Percentiles rank a stretch among this genome's conserved stretches.
These are phyloP conservation scores for Listronotus bonariensis DNA, from an alignment of 1,140 invertebrate genomes.

Conservation along the genomic window DNA sequence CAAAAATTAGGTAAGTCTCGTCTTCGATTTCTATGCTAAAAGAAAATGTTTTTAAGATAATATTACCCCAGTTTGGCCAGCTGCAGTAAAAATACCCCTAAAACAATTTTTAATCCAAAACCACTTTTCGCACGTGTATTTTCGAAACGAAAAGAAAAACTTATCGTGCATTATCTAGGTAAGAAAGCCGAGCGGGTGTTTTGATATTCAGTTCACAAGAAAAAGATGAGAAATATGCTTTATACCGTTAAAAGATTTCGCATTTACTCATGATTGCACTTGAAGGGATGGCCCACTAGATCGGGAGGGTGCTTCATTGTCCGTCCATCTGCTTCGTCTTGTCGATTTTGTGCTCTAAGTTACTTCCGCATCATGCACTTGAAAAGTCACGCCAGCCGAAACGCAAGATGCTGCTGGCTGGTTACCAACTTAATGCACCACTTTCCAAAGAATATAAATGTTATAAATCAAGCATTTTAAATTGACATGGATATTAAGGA, in stretches of 20 bases:
- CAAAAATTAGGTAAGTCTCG: too few species aligned
- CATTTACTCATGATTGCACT: slow-evolving; percentile 47
- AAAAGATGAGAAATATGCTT: slow-evolving; percentile 31
- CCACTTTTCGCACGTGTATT: slow-evolving; percentile 36
- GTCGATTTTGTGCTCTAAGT: slow-evolving; percentile 40
- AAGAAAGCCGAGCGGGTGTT: slow-evolving; percentile 13
- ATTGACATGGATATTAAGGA: too few species aligned
- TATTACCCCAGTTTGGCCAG: too few species aligned
- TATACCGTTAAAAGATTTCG: slow-evolving; percentile 42
- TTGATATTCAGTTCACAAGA: slow-evolving; percentile 30
- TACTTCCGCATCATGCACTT: slow-evolving; percentile 46
- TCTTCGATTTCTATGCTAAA: too few species aligned
- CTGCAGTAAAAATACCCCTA: too few species aligned
- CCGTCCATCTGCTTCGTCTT: slow-evolving; percentile 48
- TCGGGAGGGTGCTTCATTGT: slow-evolving; percentile 42
- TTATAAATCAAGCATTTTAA: too few species aligned
- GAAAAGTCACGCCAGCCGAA: slow-evolving; percentile 45
- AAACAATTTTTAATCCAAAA: slow-evolving; percentile 11
- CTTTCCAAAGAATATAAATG: too few species aligned
- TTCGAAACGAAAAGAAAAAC: slow-evolving; percentile 4
- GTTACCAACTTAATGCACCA: slow-evolving; percentile 9
- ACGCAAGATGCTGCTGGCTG: slow-evolving; percentile 42
- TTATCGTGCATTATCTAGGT: slow-evolving; percentile 15
- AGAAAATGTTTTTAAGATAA: too few species aligned
- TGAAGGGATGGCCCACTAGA: slow-evolving; percentile 37